phyloP scores from a whole-genome alignment of 92 coral and sea anemone species.

The Zoanthus solanderi region DNA sequence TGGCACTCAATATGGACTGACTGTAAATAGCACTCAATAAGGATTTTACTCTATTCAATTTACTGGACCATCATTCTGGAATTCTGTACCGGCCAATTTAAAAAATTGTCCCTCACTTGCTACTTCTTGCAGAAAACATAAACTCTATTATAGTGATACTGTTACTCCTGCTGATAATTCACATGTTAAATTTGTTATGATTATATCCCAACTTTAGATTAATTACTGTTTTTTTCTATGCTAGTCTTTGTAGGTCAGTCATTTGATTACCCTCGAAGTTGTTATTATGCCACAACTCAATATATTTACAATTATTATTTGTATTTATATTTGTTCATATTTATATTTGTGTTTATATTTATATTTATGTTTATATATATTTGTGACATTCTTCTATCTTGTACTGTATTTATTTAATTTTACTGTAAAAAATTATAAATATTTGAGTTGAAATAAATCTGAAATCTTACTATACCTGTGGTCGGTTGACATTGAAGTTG shows the following conservation, averaged over 20 bases:
- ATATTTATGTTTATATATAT: neutral
- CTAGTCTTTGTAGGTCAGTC: neutral
- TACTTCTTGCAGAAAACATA: neutral
- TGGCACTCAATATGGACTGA: neutral
- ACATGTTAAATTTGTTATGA: too few species aligned
- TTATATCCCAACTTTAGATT: too few species aligned
- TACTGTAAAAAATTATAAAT: neutral
- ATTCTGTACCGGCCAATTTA: neutral
- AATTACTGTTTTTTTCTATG: neutral
- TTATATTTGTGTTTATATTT: neutral
- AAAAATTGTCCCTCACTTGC: neutral
- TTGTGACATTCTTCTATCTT: neutral
- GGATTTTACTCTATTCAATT: neutral
- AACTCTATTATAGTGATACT: too few species aligned
- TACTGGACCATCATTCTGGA: neutral
- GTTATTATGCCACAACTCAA: neutral
- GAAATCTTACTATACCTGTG: conserved; percentile 21
- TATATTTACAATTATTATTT: too few species aligned
- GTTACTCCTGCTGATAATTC: too few species aligned
- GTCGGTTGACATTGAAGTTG: conserved; percentile 44
- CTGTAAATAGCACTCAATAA: neutral
- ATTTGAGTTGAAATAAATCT: neutral
- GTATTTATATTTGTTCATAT: too few species aligned
- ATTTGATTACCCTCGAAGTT: neutral
- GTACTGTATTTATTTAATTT: neutral